phyloP scores from a whole-genome alignment of 1,140 invertebrate genomes.

The Drosophila sulfurigaster region DNA sequence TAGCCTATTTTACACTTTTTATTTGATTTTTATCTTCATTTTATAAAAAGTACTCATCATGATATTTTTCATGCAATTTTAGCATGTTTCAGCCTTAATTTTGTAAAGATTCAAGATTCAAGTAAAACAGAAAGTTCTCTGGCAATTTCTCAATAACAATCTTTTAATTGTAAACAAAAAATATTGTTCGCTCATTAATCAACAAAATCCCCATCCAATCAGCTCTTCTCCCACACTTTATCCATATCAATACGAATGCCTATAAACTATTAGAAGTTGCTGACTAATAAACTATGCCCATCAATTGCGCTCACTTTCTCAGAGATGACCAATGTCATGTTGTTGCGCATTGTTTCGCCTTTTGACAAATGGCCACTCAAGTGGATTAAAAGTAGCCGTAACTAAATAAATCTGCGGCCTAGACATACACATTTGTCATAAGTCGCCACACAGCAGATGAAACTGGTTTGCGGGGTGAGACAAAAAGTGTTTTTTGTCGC shows the following conservation, averaged over 20 bases:
- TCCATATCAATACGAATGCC: background rate
- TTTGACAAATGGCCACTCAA: constrained; percentile 83
- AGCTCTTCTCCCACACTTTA: background rate
- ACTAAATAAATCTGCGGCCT: constrained; percentile 71
- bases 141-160: no score
- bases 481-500: constrained; percentile 34
- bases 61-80: no score
- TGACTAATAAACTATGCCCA: background rate
- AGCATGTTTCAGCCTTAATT: no score
- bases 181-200: no score
- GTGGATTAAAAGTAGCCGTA: constrained; percentile 79
- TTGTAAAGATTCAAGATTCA: no score
- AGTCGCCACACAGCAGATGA: constrained; percentile 12
- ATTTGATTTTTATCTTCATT: no score
- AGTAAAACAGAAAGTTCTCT: no score
- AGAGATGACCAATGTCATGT: constrained; percentile 18
- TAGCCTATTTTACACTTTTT: no score
- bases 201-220: no score
- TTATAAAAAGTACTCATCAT: no score
- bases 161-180: no score
- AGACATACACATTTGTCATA: constrained; percentile 62
- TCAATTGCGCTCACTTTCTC: background rate
- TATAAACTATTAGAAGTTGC: background rate
- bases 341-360: constrained; percentile 16
- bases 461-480: background rate